Percentiles rank a stretch among this genome's conserved stretches.
phyloP scores from a whole-genome alignment of 2,888 invertebrate genomes.

The Himalopsyche anomala region DNA sequence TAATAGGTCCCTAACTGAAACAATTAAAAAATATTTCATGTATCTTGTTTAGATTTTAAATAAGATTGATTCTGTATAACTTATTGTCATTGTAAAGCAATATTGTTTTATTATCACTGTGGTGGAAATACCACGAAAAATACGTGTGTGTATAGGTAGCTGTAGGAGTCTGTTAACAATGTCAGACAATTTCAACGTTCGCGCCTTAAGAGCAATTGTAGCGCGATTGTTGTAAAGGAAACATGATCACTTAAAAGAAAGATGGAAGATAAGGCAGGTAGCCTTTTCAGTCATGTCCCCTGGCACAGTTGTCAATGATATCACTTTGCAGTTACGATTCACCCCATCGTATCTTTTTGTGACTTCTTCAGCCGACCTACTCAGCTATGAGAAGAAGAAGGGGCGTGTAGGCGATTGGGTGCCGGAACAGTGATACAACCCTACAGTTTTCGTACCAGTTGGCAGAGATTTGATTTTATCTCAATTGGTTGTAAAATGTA shows the following conservation, averaged over 20 bases:
- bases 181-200: slow-evolving; percentile 33
- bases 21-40: too few relatives aligned
- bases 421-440: neutral
- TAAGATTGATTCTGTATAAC: too few relatives aligned
- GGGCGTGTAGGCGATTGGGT: neutral
- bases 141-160: slow-evolving; percentile 19
- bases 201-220: slow-evolving; percentile 10
- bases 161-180: slow-evolving; percentile 44
- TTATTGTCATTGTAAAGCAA: too few relatives aligned
- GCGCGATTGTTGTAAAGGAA: slow-evolving; percentile 27
- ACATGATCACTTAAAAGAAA: slow-evolving; percentile 46
- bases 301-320: slow-evolving; percentile 46
- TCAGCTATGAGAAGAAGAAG: neutral
- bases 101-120: too few relatives aligned
- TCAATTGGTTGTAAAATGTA: neutral
- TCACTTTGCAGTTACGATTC: slow-evolving; percentile 40
- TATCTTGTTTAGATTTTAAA: too few relatives aligned
- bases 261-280: slow-evolving; percentile 53
- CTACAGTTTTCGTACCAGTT: neutral
- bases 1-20: too few relatives aligned
- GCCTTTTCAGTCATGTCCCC: slow-evolving; percentile 48
- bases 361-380: slow-evolving; percentile 11
- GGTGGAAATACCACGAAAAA: neutral
- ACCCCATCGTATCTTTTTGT: slow-evolving; percentile 31
- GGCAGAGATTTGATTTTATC: neutral